Evolutionary conservation across 2,888 invertebrate genomes (phyloP).

Genomic region (Dynastes hyllus): DNA sequence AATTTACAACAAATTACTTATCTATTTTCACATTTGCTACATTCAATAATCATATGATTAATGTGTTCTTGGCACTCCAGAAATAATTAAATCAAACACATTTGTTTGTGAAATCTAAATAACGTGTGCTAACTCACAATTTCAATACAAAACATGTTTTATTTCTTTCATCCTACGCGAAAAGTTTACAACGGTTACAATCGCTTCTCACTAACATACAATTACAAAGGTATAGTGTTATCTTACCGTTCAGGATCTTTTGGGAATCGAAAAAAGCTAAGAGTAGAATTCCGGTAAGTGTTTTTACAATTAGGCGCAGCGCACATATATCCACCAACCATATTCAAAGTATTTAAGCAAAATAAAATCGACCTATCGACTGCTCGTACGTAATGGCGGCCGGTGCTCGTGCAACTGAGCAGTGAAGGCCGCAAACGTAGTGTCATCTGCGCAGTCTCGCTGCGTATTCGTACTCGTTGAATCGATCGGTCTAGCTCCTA

Average conservation of each 20-base stretch:
- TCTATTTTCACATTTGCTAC: too few species aligned
- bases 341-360: background rate
- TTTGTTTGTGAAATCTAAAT: too few species aligned
- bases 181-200: too few species aligned
- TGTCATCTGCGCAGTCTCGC: conserved; percentile 9
- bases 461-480: conserved; percentile 3
- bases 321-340: conserved; percentile 11
- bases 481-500: background rate
- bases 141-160: too few species aligned
- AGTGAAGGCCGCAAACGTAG: conserved; percentile 19
- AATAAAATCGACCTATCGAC: background rate
- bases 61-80: too few species aligned
- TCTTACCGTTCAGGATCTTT: conserved; percentile 32
- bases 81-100: too few species aligned
- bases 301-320: background rate
- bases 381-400: conserved; percentile 7
- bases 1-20: too few species aligned
- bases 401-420: background rate
- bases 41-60: too few species aligned
- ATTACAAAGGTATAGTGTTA: too few species aligned
- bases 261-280: conserved; percentile 27
- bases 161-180: too few species aligned
- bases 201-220: too few species aligned
- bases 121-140: too few species aligned
- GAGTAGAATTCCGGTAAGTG: conserved; percentile 13